These are phyloP conservation scores for Akabosia matsudoensis DNA, from an alignment of 1,140 invertebrate genomes.

Conservation along the genomic window DNA sequence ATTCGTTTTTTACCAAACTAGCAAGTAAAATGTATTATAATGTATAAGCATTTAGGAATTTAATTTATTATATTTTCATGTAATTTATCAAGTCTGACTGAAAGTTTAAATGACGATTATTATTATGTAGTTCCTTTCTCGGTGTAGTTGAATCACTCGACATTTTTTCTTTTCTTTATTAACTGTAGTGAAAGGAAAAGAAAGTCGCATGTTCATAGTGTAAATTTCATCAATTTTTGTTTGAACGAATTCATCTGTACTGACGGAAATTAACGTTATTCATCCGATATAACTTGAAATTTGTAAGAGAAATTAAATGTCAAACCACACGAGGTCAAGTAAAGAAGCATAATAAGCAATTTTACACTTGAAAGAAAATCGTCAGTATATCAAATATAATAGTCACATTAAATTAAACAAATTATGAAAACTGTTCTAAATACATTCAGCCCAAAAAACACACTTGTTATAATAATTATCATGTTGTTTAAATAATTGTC, in stretches of 20 bases:
- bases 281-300: neutral
- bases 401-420: too few relatives aligned
- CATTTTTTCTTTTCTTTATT: neutral
- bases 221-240: neutral
- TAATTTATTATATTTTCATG: neutral
- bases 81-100: conserved; percentile 4
- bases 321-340: too few relatives aligned
- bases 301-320: conserved; percentile 18
- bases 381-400: too few relatives aligned
- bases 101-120: neutral
- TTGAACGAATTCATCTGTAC: neutral
- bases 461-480: neutral
- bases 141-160: neutral
- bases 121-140: too few relatives aligned
- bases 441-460: too few relatives aligned
- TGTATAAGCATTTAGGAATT: neutral
- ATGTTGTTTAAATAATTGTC: conserved; percentile 5
- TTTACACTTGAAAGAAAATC: too few relatives aligned
- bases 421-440: too few relatives aligned
- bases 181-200: neutral
- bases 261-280: conserved; percentile 4
- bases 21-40: neutral
- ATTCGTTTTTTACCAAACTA: neutral
- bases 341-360: too few relatives aligned
- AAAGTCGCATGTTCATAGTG: neutral